Base-by-base conservation (phyloP, 2,113 vertebrate species). In the Hystrix brachyura region DNA sequence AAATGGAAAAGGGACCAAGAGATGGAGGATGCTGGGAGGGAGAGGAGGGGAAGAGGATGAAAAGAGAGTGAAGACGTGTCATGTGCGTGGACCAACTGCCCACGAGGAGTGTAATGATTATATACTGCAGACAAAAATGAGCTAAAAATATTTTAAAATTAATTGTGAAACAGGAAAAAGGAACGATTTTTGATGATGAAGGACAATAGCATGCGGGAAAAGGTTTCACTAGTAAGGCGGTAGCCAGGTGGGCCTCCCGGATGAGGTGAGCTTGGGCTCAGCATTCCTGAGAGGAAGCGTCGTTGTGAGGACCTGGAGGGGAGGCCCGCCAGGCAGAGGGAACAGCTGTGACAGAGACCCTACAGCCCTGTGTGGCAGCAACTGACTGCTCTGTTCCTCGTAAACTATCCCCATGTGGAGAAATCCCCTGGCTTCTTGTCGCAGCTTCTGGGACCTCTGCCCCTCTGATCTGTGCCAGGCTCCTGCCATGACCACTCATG, bases 281-380 rank as follows among this genome's bases (percentile, higher is more conserved):
- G 18, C 19, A 18, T 53, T 17, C 0, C 5, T 18, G 72, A 69
- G 5, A 10, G 0, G 25, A 48, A 15, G n/a, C 55, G 17, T 0
- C 2, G 23, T 57, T 15, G 1, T n/a, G 48, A 4, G 27, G 48
- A 19, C 4, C 48, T 2, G 11, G n/a, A 23, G 21, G 18, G 51
- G 53, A 21, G 57, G 23, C 9, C 0, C 0, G 38, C 23, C 69
- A 2, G 3, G 38, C 10, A 10, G 46, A 60, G 21, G 3, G 3
- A 29, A n/a, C 13, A 48, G 67, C 23, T 29, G 7, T 2, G 0
- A 21, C 7, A 15, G 7, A 0, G 9, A 43, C 19, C 38, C 64
- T 0, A 6, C 1, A 32, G 32, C 11, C n/a, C 14, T 0, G 17
- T 0, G 0, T 0, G 4, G 48, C 55, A 21, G 48, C 17, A 5